Evolutionary conservation across 2,888 invertebrate genomes (phyloP), one percentile per base, ranked within the genome.

Genomic region (Apoderus coryli): DNA sequence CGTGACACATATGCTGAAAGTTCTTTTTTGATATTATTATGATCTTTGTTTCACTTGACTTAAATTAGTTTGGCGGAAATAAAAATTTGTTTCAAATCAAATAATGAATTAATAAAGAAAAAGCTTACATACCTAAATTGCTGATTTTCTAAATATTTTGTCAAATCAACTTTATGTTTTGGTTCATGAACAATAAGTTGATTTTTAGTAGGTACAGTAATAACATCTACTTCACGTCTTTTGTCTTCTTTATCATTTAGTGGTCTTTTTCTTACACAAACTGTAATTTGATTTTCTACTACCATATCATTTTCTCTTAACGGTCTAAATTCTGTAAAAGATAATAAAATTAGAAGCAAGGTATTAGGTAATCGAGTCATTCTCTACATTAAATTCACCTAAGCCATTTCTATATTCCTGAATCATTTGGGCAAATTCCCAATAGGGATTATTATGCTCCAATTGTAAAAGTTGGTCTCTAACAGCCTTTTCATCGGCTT

Each of bases 341-440:
- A n/a, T n/a, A n/a, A n/a, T n/a, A n/a, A n/a, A n/a, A n/a, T n/a
- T n/a, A n/a, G n/a, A n/a, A n/a, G n/a, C n/a, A n/a, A n/a, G n/a
- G n/a, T n/a, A n/a, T n/a, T n/a, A n/a, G n/a, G n/a, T n/a, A n/a
- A n/a, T n/a, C n/a, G n/a, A n/a, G n/a, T n/a, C n/a, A n/a, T n/a
- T n/a, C n/a, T n/a, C n/a, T n/a, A n/a, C n/a, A n/a, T n/a, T n/a
- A n/a, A n/a, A n/a, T n/a, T n/a, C n/a, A n/a, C n/a, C n/a, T 27
- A 57, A 34, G 24, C 47, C 47, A 24, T 43, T 42, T 24, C 54
- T 48, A 60, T 84, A 93, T 46, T 93, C 92, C 39, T 79, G 66
- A 45, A 98, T 95, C 96, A 96, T 98, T 33, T 82, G 80, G 26
- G 86, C 67, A 53, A 95, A 90, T 60, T 95, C 92, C 92, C 93